Percentiles rank a stretch among this genome's conserved stretches.
Conservation (phyloP, 2,888 invertebrate species). For the Anaspis maculata region DNA sequence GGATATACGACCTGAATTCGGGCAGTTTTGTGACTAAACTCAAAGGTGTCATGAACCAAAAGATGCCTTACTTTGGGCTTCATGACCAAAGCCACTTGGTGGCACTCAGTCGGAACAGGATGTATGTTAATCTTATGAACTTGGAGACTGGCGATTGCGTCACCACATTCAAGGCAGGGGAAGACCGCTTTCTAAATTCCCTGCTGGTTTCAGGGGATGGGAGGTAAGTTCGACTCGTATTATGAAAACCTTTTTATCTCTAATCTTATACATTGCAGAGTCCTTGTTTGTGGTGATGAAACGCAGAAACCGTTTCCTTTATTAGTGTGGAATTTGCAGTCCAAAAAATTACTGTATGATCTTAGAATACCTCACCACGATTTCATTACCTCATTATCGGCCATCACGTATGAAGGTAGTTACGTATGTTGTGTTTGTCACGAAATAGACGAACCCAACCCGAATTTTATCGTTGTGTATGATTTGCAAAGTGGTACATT, state of each 20-base stretch:
- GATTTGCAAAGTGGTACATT: conserved; percentile 83
- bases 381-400: conserved; percentile 74
- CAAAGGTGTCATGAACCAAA: conserved; percentile 86
- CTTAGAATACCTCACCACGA: conserved; percentile 83
- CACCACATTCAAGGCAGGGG: conserved; percentile 84
- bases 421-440: conserved; percentile 64
- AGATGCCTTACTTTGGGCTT: conserved; percentile 83
- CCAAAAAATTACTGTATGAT: conserved; percentile 77
- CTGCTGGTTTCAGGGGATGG: conserved; percentile 82
- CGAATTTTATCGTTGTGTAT: conserved; percentile 85
- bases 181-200: conserved; percentile 83
- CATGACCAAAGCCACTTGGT: conserved; percentile 74
- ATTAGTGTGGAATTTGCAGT: conserved; percentile 80
- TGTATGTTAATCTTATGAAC: conserved; percentile 86
- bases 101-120: conserved; percentile 74
- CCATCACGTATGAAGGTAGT: conserved; percentile 76
- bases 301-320: conserved; percentile 87
- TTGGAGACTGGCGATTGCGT: conserved; percentile 72
- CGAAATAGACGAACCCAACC: conserved; percentile 67
- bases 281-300: conserved; percentile 85
- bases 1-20: conserved; percentile 70
- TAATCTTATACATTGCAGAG: conserved; percentile 42
- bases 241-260: background rate
- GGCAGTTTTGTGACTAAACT: conserved; percentile 64
- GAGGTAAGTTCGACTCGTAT: conserved; percentile 51